Percentiles rank a stretch among this genome's conserved stretches.
phyloP scores from a whole-genome alignment of 2,888 invertebrate species.

The Tipula unca region DNA sequence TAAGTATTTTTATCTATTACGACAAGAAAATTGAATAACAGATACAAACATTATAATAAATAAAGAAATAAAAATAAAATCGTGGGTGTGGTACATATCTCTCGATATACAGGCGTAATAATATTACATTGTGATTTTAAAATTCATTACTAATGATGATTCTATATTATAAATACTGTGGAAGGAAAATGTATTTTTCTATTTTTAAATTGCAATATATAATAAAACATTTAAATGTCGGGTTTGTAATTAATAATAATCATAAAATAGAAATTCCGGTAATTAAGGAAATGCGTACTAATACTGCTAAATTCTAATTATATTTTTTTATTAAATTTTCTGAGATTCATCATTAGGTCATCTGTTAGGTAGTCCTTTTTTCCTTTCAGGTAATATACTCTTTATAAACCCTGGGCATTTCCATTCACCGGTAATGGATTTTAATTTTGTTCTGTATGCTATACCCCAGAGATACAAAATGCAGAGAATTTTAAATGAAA shows the following conservation, averaged over 20 bases:
- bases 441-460: background rate
- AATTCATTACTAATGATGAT: background rate
- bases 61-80: background rate
- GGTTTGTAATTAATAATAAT: background rate
- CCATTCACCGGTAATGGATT: background rate
- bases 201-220: background rate
- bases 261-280: background rate
- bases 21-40: background rate
- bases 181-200: background rate
- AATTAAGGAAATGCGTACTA: background rate
- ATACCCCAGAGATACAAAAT: background rate
- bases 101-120: too few species aligned
- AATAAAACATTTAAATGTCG: background rate
- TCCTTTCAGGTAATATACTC: too few species aligned
- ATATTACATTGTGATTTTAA: background rate
- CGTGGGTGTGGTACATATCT: background rate
- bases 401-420: background rate
- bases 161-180: background rate
- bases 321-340: background rate
- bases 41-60: background rate
- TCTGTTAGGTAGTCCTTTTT: too few species aligned
- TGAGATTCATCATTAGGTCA: background rate
- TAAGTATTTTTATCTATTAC: too few species aligned
- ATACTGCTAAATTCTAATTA: background rate
- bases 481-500: background rate